A percentile compares a stretch with the other conserved stretches of the same genome.
These are phyloP conservation scores for Pogonocherus hispidulus DNA, from an alignment of 2,888 invertebrate genomes.

Conservation along the genomic window DNA sequence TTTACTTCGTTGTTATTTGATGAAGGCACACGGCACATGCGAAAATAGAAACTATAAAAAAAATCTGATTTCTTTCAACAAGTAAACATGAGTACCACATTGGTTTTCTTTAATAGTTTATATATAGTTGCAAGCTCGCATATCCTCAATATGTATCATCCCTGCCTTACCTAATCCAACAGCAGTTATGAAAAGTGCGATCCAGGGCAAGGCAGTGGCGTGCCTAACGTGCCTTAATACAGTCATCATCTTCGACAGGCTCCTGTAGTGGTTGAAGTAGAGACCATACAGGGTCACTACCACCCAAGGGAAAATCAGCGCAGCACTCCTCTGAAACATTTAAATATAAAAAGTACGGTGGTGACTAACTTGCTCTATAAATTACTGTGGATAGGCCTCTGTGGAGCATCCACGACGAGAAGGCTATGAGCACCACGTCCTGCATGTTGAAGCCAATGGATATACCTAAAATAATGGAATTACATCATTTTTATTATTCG, in stretches of 20 bases:
- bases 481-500: too few species aligned
- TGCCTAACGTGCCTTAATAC: slow-evolving; percentile 52
- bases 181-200: slow-evolving; percentile 52
- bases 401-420: slow-evolving; percentile 59
- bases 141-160: too few species aligned
- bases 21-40: too few species aligned
- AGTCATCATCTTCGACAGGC: slow-evolving; percentile 55
- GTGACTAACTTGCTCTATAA: neutral
- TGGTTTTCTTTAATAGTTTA: too few species aligned
- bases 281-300: slow-evolving; percentile 58
- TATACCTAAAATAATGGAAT: slow-evolving; percentile 54
- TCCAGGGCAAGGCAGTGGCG: slow-evolving; percentile 55
- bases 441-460: slow-evolving; percentile 58
- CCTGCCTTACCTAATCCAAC: slow-evolving; percentile 56
- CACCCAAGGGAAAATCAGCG: slow-evolving; percentile 62
- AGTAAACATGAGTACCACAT: too few species aligned
- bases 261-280: slow-evolving; percentile 61
- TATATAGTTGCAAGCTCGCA: too few species aligned
- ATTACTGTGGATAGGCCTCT: slow-evolving; percentile 57
- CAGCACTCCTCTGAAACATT: slow-evolving; percentile 52
- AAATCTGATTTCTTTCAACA: too few species aligned
- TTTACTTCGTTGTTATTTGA: too few species aligned
- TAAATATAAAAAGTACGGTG: slow-evolving; percentile 11
- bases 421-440: slow-evolving; percentile 57
- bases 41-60: too few species aligned